Percentiles rank a stretch among this genome's conserved stretches.
phyloP scores from a whole-genome alignment of 2,888 invertebrate genomes.

The Fissipunctia ypsillon region DNA sequence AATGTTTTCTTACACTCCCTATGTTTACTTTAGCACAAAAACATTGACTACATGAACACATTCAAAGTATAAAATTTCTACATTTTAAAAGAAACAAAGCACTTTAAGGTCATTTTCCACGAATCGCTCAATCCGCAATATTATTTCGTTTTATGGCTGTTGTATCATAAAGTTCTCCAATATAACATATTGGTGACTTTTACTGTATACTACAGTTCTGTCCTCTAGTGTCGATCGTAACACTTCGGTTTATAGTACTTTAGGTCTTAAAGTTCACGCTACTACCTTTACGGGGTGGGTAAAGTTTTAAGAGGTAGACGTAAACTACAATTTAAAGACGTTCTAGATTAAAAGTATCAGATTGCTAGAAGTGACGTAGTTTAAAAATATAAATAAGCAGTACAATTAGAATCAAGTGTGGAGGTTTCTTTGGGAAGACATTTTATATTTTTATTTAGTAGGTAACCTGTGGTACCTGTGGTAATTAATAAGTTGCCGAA shows the following conservation, averaged over 20 bases:
- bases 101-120: conserved; percentile 27
- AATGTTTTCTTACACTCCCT: not conserved
- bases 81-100: conserved; percentile 26
- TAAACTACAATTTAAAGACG: not conserved
- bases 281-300: conserved; percentile 8
- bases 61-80: conserved; percentile 17
- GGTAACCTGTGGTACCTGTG: not conserved
- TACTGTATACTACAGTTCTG: conserved; percentile 21
- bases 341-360: conserved; percentile 1
- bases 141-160: conserved; percentile 52
- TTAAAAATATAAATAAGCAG: not conserved
- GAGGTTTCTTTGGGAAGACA: too few species aligned
- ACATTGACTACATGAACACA: conserved; percentile 13
- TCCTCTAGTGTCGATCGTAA: conserved; percentile 44
- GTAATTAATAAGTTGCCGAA: not conserved
- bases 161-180: conserved; percentile 58
- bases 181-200: conserved; percentile 60
- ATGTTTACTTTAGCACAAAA: not conserved
- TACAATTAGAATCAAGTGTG: not conserved
- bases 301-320: not conserved
- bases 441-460: not conserved
- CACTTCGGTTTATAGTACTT: conserved; percentile 50
- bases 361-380: not conserved
- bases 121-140: conserved; percentile 47
- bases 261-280: conserved; percentile 41